Conservation (phyloP, 1,140 invertebrate species). For the Lepidotrigona ventralis region DNA sequence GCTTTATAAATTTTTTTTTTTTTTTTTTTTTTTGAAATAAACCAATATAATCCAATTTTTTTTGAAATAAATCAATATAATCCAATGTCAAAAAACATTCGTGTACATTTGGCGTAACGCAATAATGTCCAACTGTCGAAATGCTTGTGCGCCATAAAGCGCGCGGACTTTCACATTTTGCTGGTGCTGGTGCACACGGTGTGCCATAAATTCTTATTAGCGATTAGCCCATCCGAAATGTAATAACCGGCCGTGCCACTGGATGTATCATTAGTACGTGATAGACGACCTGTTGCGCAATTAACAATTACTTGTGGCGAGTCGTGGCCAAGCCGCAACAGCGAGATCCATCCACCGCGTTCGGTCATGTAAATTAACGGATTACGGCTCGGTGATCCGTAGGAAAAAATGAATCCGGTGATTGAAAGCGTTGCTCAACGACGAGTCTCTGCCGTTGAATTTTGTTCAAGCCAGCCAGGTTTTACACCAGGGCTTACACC, state of each 20-base stretch:
- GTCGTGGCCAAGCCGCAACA: background rate
- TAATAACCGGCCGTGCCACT: constrained; percentile 57
- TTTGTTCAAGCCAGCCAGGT: background rate
- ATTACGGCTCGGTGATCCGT: background rate
- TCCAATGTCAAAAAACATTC: no score
- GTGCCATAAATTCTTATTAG: constrained; percentile 64
- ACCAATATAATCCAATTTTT: no score
- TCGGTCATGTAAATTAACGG: constrained; percentile 40
- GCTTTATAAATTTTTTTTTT: no score
- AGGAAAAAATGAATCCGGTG: constrained; percentile 8
- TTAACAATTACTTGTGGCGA: constrained; percentile 58
- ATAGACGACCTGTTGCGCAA: constrained; percentile 60
- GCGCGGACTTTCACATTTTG: constrained; percentile 64
- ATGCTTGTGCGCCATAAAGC: no score
- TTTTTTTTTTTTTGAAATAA: no score
- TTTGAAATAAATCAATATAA: no score
- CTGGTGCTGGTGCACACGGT: constrained; percentile 54
- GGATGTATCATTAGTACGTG: constrained; percentile 64
- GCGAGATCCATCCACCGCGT: background rate
- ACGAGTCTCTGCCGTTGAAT: background rate
- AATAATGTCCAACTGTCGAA: no score
- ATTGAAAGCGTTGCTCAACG: constrained; percentile 3
- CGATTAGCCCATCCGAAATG: constrained; percentile 66
- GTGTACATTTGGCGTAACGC: no score
- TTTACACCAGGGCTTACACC: no score